phyloP scores from a whole-genome alignment of 2,113 vertebrate species.

The Maccullochella peelii region DNA sequence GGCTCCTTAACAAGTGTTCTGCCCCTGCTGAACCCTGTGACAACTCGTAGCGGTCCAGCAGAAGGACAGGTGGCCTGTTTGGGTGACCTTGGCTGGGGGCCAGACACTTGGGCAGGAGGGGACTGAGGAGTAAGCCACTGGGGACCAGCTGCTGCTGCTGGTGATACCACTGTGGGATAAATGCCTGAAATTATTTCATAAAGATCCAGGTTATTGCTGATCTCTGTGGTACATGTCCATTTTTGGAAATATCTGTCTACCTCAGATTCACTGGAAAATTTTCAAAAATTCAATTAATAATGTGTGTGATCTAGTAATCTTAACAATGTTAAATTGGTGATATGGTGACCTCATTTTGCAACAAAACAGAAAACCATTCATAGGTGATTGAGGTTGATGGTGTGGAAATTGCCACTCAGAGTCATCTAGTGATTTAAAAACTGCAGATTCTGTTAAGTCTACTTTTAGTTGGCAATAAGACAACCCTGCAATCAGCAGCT shows the following conservation, averaged over 20 bases:
- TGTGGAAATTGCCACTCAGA: neutral
- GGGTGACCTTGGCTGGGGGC: slow-evolving; percentile 57
- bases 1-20: slow-evolving; percentile 57
- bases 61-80: slow-evolving; percentile 51
- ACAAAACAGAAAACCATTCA: neutral
- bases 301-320: neutral
- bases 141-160: slow-evolving; percentile 34
- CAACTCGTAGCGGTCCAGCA: slow-evolving; percentile 32
- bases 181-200: neutral
- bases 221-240: neutral
- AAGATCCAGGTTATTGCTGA: slow-evolving; percentile 17
- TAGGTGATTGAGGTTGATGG: neutral
- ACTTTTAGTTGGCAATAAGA: neutral
- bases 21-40: slow-evolving; percentile 48
- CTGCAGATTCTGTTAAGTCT: neutral
- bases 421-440: neutral
- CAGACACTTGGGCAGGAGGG: slow-evolving; percentile 46
- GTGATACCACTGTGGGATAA: neutral
- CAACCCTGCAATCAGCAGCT: neutral
- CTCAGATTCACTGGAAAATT: neutral
- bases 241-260: neutral
- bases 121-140: slow-evolving; percentile 10
- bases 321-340: neutral
- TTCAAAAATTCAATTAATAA: neutral
- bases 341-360: neutral